A percentile compares a stretch with the other conserved stretches of the same genome.
phyloP scores from a whole-genome alignment of 2,797 vertebrate genomes.

The Betta splendens region DNA sequence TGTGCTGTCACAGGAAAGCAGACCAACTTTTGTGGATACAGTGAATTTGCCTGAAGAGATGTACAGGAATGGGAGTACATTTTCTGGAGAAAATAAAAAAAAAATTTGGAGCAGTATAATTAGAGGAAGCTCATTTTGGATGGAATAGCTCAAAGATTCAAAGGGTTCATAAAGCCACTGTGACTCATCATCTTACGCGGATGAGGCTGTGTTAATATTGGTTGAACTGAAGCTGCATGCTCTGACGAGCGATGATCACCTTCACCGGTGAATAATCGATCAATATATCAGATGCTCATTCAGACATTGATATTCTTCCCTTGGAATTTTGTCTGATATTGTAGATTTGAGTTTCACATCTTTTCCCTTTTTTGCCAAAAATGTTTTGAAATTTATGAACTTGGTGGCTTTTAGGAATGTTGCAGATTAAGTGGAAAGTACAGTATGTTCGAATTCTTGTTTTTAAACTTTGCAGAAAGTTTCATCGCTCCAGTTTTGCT shows the following conservation, averaged over 20 bases:
- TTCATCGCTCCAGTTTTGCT: neutral
- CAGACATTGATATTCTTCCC: neutral
- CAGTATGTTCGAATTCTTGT: no score
- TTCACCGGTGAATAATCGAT: constrained; percentile 3
- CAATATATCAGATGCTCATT: neutral
- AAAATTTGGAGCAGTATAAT: constrained; percentile 28
- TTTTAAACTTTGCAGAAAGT: no score
- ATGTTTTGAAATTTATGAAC: neutral
- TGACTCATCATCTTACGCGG: constrained; percentile 33
- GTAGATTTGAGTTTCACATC: neutral
- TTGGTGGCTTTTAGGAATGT: neutral
- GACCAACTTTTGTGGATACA: constrained; percentile 45
- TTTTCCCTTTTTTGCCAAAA: neutral
- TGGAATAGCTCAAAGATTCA: constrained; percentile 11
- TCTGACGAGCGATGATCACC: neutral
- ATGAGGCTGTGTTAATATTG: constrained; percentile 1
- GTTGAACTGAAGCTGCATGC: neutral
- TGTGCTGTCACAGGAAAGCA: constrained; percentile 51
- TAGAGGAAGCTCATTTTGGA: constrained; percentile 35
- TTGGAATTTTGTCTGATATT: neutral
- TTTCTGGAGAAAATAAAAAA: constrained; percentile 33
- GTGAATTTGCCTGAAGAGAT: constrained; percentile 36
- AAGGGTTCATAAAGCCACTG: constrained; percentile 22
- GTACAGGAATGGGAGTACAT: constrained; percentile 29
- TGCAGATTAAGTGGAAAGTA: no score